Conservation (phyloP, 2,797 vertebrate species). For the Sebastes steindachneri region DNA sequence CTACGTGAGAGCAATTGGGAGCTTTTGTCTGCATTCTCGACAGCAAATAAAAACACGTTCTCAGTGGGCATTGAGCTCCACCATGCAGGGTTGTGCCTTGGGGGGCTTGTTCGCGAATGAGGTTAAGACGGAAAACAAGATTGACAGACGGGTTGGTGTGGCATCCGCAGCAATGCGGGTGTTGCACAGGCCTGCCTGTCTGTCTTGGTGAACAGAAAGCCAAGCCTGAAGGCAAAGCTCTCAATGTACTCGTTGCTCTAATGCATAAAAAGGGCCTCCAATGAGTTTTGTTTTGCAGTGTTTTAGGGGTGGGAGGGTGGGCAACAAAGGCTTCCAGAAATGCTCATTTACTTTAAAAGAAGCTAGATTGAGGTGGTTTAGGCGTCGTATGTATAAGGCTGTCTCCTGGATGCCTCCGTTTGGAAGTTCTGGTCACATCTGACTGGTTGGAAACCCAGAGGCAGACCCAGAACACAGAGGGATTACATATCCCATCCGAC, state of each 20-base stretch:
- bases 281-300: not conserved
- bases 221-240: not conserved
- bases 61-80: not conserved
- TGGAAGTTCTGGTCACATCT: not conserved
- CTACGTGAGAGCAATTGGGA: not conserved
- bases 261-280: not conserved
- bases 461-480: too few species aligned
- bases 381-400: not conserved
- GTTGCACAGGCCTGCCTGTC: not conserved
- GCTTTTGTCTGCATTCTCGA: not conserved
- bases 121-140: not conserved
- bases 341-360: not conserved
- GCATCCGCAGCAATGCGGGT: not conserved
- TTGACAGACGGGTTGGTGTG: not conserved
- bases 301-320: not conserved
- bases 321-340: not conserved
- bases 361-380: not conserved
- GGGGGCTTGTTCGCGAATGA: not conserved
- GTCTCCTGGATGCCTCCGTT: not conserved
- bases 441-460: not conserved
- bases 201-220: not conserved
- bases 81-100: not conserved
- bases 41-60: not conserved
- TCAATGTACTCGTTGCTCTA: not conserved
- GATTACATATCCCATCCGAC: not conserved